Percentiles rank a stretch among this genome's conserved stretches.
phyloP scores from a whole-genome alignment of 2,113 vertebrate species.

The Daboia siamensis region DNA sequence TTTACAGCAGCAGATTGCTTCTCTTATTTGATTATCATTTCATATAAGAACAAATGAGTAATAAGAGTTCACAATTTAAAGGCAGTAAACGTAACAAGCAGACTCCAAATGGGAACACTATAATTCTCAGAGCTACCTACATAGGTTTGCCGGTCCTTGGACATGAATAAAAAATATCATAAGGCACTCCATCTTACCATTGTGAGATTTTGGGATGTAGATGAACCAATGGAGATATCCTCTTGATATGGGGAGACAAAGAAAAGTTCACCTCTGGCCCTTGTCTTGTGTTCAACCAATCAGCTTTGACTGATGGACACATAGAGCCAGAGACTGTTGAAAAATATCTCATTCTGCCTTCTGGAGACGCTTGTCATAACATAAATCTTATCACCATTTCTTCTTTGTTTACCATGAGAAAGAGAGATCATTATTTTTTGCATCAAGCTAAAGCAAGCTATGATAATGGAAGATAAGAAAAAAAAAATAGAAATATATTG shows the following conservation, averaged over 20 bases:
- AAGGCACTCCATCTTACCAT: constrained; percentile 34
- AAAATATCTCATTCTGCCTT: background rate
- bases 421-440: background rate
- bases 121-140: background rate
- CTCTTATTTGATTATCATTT: background rate
- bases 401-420: constrained; percentile 32
- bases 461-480: background rate
- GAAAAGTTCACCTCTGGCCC: background rate
- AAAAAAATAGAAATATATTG: background rate
- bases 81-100: constrained; percentile 29
- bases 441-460: background rate
- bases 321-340: background rate
- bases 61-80: constrained; percentile 17
- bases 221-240: constrained; percentile 19
- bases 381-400: background rate
- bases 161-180: constrained; percentile 22
- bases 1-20: fast-evolving
- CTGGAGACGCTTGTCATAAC: background rate
- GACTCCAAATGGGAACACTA: constrained; percentile 21
- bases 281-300: constrained; percentile 24
- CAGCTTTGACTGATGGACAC: constrained; percentile 17
- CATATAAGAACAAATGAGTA: background rate
- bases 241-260: constrained; percentile 31
- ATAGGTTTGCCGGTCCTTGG: constrained; percentile 20
- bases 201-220: background rate